Evolutionary conservation across 2,113 vertebrate genomes (phyloP).

Genomic region (Tricholaema leucomelas): DNA sequence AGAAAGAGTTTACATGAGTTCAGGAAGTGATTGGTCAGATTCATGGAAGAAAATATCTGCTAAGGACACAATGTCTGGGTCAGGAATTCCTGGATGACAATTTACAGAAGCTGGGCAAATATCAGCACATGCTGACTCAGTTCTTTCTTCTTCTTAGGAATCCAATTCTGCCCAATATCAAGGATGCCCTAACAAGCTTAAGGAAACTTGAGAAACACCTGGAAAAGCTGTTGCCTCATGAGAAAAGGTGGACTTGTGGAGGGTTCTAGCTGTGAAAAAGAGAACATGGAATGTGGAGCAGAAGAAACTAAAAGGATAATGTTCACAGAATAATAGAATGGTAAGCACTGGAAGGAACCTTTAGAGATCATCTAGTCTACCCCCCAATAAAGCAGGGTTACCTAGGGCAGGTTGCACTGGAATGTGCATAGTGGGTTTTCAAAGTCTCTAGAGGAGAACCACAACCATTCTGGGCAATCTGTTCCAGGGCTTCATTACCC

Average conservation of each 20-base stretch:
- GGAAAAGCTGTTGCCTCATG: not conserved
- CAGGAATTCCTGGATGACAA: not conserved
- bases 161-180: not conserved
- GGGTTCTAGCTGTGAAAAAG: not conserved
- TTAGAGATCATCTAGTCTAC: no score
- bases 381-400: no score
- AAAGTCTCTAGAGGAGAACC: no score
- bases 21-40: not conserved
- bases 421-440: no score
- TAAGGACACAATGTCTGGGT: not conserved
- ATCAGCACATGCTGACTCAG: not conserved
- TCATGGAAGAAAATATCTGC: not conserved
- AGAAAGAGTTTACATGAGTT: not conserved
- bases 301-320: not conserved
- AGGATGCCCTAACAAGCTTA: not conserved
- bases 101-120: not conserved
- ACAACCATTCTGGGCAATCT: no score
- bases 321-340: not conserved
- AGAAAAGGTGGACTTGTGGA: not conserved
- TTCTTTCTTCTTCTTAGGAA: not conserved
- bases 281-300: accelerated
- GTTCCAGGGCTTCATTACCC: no score
- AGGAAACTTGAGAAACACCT: not conserved
- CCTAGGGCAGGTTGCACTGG: no score
- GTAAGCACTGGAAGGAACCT: no score